A percentile compares a stretch with the other conserved stretches of the same genome.
Evolutionary conservation across 2,797 vertebrate species (phyloP).

Genomic region (Diglossa cyanea): DNA sequence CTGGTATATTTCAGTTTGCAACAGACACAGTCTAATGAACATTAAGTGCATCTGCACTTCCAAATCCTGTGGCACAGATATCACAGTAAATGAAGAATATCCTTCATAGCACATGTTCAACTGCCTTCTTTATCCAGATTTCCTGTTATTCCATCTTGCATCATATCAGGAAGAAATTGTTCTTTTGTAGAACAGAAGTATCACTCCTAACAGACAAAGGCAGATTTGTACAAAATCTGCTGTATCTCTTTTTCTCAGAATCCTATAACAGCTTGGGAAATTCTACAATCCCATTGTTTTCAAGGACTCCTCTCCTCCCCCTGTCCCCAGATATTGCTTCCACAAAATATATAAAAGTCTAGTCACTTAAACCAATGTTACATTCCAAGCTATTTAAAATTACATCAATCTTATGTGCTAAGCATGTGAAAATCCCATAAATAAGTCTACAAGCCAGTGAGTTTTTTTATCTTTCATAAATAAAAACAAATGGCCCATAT

Average conservation of each 20-base stretch:
- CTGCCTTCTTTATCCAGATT: background rate
- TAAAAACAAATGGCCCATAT: background rate
- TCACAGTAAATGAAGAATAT: background rate
- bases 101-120: background rate
- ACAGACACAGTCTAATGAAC: background rate
- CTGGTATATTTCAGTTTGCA: background rate
- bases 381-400: background rate
- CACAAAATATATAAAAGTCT: background rate
- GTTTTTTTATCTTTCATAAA: background rate
- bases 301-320: background rate
- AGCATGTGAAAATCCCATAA: background rate
- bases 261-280: background rate
- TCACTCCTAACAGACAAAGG: background rate
- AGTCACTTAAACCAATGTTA: background rate
- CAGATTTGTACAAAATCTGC: background rate
- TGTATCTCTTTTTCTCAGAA: background rate
- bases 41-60: background rate
- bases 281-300: background rate
- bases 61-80: background rate
- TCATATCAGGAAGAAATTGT: background rate
- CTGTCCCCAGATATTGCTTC: background rate
- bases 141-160: background rate
- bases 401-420: background rate
- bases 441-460: background rate
- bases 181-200: background rate